Evolutionary conservation across 2,113 vertebrate genomes (phyloP).

Genomic region (Pseudopodoces humilis): DNA sequence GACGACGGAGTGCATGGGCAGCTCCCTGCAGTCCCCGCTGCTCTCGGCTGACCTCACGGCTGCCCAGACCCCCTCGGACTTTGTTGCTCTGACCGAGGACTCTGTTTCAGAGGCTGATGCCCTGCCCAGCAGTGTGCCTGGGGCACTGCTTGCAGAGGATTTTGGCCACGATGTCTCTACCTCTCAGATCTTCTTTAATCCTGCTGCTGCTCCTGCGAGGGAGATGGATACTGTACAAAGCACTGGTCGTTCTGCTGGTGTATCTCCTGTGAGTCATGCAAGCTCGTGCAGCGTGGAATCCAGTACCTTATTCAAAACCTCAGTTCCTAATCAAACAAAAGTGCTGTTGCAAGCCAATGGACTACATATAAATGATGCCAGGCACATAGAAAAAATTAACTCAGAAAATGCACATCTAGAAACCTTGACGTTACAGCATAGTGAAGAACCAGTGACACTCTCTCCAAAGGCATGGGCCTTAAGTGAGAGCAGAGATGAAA

Average conservation of each 20-base stretch:
- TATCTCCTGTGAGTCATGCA: conserved; percentile 43
- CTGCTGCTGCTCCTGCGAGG: conserved; percentile 49
- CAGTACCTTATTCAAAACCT: conserved; percentile 44
- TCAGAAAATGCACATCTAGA: neutral
- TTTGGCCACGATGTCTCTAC: conserved; percentile 74
- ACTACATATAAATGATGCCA: neutral
- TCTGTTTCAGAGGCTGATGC: conserved; percentile 89
- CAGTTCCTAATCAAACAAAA: conserved; percentile 57
- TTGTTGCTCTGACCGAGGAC: conserved; percentile 89
- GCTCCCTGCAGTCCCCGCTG: conserved; percentile 87
- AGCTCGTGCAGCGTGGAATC: conserved; percentile 1
- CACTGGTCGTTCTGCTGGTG: neutral
- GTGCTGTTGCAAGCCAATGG: conserved; percentile 50
- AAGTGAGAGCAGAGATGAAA: conserved; percentile 13
- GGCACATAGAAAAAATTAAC: neutral
- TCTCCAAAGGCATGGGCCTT: conserved; percentile 44
- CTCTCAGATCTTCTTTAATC: conserved; percentile 77
- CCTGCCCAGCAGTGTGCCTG: conserved; percentile 78
- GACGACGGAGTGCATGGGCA: conserved; percentile 81
- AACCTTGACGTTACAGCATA: neutral
- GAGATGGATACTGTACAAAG: neutral
- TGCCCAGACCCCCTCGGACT: conserved; percentile 92
- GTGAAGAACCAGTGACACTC: neutral
- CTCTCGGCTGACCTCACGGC: conserved; percentile 91
- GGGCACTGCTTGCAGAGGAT: conserved; percentile 66